Evolutionary conservation across 2,888 invertebrate species (phyloP), one percentile per base, ranked within the genome.

Genomic region (Hyles lineata): DNA sequence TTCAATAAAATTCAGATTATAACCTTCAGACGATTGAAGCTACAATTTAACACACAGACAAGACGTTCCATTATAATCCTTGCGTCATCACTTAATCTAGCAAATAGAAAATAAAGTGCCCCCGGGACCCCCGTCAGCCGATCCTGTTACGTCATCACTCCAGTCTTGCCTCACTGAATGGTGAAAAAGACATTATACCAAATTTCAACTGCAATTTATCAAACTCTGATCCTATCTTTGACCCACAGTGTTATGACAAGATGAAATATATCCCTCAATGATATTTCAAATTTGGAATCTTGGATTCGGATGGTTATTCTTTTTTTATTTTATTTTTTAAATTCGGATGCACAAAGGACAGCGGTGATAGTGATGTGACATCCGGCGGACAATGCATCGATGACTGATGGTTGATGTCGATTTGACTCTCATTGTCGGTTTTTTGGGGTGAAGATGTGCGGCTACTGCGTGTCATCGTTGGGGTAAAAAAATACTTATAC

Each of bases 141-240:
- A 88, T 87, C 86, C 84, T 86, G 88, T 89, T 85, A 89, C 90
- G 92, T 92, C 92, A 93, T 93, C 91, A 89, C 90, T 89, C 85
- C 81, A 74, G 76, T 52, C 72, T n/a, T 55, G 52, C 52, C 75
- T 62, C 76, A 90, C 75, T 62, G 76, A 90, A 90, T 92, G 89
- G 90, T 93, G 94, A 94, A 94, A 94, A 93, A 94, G 94, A 94
- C 94, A 94, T 94, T 93, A 94, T 93, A 85, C 91, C 89, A 89
- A 91, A 92, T 94, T 93, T 89, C 87, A 92, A 92, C 87, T 90
- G 91, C 93, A 93, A 94, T 94, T 92, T 93, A 94, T 94, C 94
- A 93, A 90, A 82, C 85, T 83, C 83, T 85, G 90, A 91, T 90
- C 92, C 91, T 81, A 87, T 88, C 90, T 93, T 92, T 92, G 92